Evolutionary conservation across 2,888 invertebrate species (phyloP).

Genomic region (Atethmia centrago): DNA sequence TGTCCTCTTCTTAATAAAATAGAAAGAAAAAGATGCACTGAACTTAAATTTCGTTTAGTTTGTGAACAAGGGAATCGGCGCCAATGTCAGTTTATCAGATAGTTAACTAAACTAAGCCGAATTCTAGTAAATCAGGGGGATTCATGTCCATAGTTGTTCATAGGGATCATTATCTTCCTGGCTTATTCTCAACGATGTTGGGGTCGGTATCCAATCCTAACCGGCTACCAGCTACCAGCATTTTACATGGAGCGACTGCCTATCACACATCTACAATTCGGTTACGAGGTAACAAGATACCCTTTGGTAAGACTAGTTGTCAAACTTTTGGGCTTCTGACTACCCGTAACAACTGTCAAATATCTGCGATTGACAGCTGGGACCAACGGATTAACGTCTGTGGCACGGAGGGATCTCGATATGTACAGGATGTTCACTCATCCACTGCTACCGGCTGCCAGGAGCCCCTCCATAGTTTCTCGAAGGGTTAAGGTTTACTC

Average conservation of each 20-base stretch:
- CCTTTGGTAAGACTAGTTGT: background rate
- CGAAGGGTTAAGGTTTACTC: conserved; percentile 77
- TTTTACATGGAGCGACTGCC: background rate
- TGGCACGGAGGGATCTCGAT: background rate
- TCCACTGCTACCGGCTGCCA: no score
- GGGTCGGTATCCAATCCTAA: background rate
- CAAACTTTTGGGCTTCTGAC: background rate
- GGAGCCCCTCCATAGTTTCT: background rate
- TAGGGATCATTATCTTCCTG: background rate
- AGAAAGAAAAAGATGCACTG: no score
- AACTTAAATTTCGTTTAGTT: no score
- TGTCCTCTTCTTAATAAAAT: no score
- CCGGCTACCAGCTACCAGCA: background rate
- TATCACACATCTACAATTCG: background rate
- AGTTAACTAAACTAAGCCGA: background rate
- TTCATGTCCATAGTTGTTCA: background rate
- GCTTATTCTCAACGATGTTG: background rate
- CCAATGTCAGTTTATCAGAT: background rate
- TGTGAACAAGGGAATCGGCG: no score
- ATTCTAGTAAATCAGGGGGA: background rate
- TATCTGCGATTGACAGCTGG: background rate
- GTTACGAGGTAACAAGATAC: background rate
- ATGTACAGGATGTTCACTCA: background rate
- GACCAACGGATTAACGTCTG: background rate
- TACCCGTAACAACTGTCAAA: no score